These are phyloP conservation scores for Brachypodius melanocephalos DNA, from an alignment of 2,113 vertebrate species.

Conservation along the genomic window DNA sequence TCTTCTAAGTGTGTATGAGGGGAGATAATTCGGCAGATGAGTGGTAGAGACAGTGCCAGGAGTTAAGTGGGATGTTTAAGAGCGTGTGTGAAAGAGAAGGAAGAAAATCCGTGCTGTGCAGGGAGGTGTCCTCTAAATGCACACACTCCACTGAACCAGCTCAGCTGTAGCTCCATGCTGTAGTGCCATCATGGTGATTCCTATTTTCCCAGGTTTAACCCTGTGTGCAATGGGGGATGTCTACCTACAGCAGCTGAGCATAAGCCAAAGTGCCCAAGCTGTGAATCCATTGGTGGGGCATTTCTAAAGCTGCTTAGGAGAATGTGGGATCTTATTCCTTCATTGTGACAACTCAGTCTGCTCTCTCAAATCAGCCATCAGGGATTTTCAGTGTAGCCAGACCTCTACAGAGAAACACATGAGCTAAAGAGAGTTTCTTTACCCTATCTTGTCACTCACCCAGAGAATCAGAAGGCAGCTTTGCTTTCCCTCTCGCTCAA, in stretches of 20 bases:
- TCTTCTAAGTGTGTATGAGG: neutral
- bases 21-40: neutral
- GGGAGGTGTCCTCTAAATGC: neutral
- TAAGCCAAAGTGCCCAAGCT: neutral
- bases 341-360: neutral
- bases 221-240: accelerated
- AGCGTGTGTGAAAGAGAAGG: accelerated
- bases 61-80: neutral
- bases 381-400: neutral
- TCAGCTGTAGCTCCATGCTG: neutral
- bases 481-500: neutral
- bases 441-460: neutral
- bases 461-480: neutral
- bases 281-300: neutral
- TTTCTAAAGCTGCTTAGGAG: neutral
- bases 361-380: neutral
- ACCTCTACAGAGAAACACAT: neutral
- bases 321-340: neutral
- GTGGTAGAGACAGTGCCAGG: neutral
- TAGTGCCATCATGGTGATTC: neutral
- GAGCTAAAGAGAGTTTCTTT: neutral
- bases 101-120: neutral
- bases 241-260: neutral
- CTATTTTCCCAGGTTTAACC: neutral
- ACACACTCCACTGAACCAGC: neutral